Evolutionary conservation across 2,113 vertebrate genomes (phyloP), one percentile per base, ranked within the genome.

Genomic region (Oryzias melastigma): DNA sequence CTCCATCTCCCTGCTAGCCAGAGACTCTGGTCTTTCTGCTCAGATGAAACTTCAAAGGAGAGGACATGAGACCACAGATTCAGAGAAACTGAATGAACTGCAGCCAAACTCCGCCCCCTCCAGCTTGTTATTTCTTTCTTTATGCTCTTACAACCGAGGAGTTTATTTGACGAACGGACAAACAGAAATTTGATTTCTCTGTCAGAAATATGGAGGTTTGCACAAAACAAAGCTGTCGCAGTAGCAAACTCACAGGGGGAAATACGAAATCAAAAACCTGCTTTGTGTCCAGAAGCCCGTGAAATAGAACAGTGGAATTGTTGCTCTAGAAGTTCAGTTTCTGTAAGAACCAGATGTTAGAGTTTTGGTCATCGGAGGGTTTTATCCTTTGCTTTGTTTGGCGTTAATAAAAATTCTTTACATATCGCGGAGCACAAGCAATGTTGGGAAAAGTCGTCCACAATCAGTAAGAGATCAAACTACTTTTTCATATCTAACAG

Each of bases 1-100:
- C 57, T 76, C 73, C 62, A 81, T 82, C 67, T 82, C 52, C 40
- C 27, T 50, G 45, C 43, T 56, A 29, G 49, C 47, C 65, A 46
- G 29, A 22, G 16, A 66, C 50, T 74, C 65, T 54, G 73, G 60
- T 74, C 63, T 80, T 81, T 81, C 55, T 16, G 57, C 55, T 73
- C 47, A 48, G 53, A 76, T 43, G 53, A 69, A 54, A 84, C 75
- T 81, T 86, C 77, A 90, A 84, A 88, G 74, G 22, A 7, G 56
- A 65, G 43, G 70, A 78, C 49, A 24, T 71, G 50, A 54, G 63
- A 53, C 48, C 60, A 45, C 68, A 64, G 49, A 83, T 80, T 76
- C 55, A 68, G 78, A 82, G 65, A 57, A 87, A 66, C 82, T 78
- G 75, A 73, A 59, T 50, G 8, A 48, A 56, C 47, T 52, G 58